phyloP scores from a whole-genome alignment of 2,797 vertebrate species.

The Naso thynnoides region DNA sequence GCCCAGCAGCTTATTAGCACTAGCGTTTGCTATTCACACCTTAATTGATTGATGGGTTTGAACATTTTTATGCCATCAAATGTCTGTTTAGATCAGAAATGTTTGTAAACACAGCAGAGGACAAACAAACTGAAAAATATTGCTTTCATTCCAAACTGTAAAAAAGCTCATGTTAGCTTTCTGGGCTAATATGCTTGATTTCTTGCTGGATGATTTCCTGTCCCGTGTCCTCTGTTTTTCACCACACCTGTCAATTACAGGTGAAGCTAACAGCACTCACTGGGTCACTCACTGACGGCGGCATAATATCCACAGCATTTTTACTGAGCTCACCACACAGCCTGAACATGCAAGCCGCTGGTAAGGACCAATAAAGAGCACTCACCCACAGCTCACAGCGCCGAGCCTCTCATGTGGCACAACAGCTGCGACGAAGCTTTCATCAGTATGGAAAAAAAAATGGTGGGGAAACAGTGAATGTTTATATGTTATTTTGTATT shows the following conservation, averaged over 20 bases:
- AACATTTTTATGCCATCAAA: background rate
- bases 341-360: background rate
- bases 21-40: background rate
- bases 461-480: no score
- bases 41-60: background rate
- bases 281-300: background rate
- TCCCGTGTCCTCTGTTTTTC: background rate
- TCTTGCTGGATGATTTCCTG: background rate
- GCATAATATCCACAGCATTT: slow-evolving; percentile 2
- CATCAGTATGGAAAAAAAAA: no score
- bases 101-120: background rate
- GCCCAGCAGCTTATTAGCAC: background rate
- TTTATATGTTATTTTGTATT: no score
- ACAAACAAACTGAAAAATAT: background rate
- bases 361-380: background rate
- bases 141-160: background rate
- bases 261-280: background rate
- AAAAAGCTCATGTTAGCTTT: background rate
- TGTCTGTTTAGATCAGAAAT: background rate
- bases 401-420: background rate
- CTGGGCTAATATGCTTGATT: no score
- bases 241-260: slow-evolving; percentile 3
- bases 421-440: background rate
- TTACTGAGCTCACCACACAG: background rate
- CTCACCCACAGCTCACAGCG: background rate